Base-by-base conservation (phyloP, 2,113 vertebrate species). In the Tringa solitaria region DNA sequence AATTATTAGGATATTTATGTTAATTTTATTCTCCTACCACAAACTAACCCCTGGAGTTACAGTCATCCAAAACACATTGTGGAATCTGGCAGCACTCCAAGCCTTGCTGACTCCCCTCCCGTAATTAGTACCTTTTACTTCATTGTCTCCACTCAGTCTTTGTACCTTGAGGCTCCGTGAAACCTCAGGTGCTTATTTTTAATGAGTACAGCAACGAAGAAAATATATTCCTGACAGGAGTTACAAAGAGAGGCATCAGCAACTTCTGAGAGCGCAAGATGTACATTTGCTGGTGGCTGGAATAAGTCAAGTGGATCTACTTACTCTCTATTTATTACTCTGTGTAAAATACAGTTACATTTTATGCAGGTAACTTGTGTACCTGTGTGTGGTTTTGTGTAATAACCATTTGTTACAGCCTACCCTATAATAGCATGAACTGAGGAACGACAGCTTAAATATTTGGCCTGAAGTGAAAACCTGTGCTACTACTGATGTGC, bases 1-100 rank as follows among this genome's bases (percentile, higher is more conserved):
- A 79, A 95, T 93, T 92, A 93, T 91, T 83, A 88, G 75, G 82
- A 65, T 91, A 88, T 81, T 93, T 84, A 84, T 72, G 57, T 67
- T 96, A 77, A 86, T 80, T 97, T 89, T 92, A 51, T 88, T 90
- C 89, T 87, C 68, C 48, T 57, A 69, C 59, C 59, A 39, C 74
- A 87, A 84, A 51, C 69, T 76, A 70, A 85, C 41, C 57, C 43
- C 83, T 48, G 48, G 75, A 77, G 82, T 64, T 61, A 43, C 6
- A 68, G 83, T 16, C 63, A 53, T 78, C 61, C 83, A 68, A 83
- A 91, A 68, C 50, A 45, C 41, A 20, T 39, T 61, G 60, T 89
- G 51, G 81, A 32, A 57, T 74, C 82, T 91, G 92, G 92, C 95
- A 87, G 67, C 30, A 10, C 74, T 57, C 70, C 89, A 80, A 53